A percentile compares a stretch with the other conserved stretches of the same genome.
These are phyloP conservation scores for Leuciscus waleckii DNA, from an alignment of 2,797 vertebrate genomes.

Conservation along the genomic window DNA sequence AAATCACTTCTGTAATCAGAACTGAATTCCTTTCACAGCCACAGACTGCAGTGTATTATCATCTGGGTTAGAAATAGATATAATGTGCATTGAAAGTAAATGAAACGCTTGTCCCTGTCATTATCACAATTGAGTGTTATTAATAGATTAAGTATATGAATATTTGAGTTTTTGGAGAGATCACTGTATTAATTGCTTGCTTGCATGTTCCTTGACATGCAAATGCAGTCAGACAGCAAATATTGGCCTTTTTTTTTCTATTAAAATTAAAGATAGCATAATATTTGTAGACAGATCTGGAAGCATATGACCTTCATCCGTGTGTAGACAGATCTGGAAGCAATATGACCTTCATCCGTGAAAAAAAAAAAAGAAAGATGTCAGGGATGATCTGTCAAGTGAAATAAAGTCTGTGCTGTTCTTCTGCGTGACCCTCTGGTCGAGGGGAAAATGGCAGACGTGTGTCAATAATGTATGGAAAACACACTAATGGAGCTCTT, in stretches of 20 bases:
- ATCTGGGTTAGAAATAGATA: slow-evolving; percentile 9
- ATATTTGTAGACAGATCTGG: slow-evolving; percentile 14
- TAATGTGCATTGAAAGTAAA: background rate
- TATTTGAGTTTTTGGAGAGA: background rate
- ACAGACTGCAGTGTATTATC: background rate
- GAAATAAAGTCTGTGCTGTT: slow-evolving; percentile 44
- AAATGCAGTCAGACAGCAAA: background rate
- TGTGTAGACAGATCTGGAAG: slow-evolving; percentile 31
- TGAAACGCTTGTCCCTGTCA: background rate
- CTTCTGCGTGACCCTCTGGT: slow-evolving; percentile 32
- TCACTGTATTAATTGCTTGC: background rate
- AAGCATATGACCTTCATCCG: slow-evolving; percentile 39
- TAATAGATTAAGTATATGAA: background rate
- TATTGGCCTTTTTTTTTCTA: slow-evolving; percentile 15
- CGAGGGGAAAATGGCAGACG: slow-evolving; percentile 37
- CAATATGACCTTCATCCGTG: slow-evolving; percentile 37
- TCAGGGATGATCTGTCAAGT: slow-evolving; percentile 46
- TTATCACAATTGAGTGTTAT: background rate
- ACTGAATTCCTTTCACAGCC: slow-evolving; percentile 1
- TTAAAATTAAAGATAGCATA: slow-evolving; percentile 7
- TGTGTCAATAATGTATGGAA: slow-evolving; percentile 57
- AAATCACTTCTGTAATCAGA: slow-evolving; percentile 7
- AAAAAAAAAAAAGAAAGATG: background rate
- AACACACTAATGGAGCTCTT: slow-evolving; percentile 55
- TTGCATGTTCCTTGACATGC: background rate